Base-by-base conservation (phyloP, 2,113 vertebrate species). In the Paradoxurus hermaphroditus region DNA sequence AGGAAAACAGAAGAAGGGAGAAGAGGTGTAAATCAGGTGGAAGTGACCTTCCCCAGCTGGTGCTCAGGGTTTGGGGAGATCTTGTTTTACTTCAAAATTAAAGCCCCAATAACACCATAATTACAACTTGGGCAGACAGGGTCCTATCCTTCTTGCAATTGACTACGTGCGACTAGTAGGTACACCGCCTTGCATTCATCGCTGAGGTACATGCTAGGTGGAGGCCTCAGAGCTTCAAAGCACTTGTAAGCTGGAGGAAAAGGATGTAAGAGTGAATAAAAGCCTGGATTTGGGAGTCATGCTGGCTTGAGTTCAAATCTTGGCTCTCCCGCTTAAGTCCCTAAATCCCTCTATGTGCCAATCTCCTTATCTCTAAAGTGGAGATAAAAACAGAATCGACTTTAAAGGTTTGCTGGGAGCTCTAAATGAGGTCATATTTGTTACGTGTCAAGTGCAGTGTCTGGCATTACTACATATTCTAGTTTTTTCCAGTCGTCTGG, bases 341-440 rank as follows among this genome's bases (percentile, higher is more conserved):
- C 29, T 72, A 67, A 68, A 68, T 86, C 39, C 88, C n/a, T 59
- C 87, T 79, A 19, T 16, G 3, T 27, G 77, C 65, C 81, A 27
- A 72, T 72, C 36, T 83, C 51, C 83, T 89, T 46, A 44, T 96
- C 27, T 97, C 89, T 79, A 27, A 86, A 86, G 29, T 63, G n/a
- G 46, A 83, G 36, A 88, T 78, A 85, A 93, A 93, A 93, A 19
- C 27, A 75, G 78, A 82, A 73, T 4, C 62, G 56, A 89, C 11
- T 83, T 91, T n/a, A 95, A 51, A 78, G 51, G 56, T 91, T 75
- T 93, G 81, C 34, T 56, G 53, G 49, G 73, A 78, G 18, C 31
- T n/a, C n/a, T 44, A 62, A 72, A 18, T 27, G 82, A 96, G 51
- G 81, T 63, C 41, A 4, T 62, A 46, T 27, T 70, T 92, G 46